phyloP scores from a whole-genome alignment of 2,888 invertebrate species.

The Itoplectis maculator region DNA sequence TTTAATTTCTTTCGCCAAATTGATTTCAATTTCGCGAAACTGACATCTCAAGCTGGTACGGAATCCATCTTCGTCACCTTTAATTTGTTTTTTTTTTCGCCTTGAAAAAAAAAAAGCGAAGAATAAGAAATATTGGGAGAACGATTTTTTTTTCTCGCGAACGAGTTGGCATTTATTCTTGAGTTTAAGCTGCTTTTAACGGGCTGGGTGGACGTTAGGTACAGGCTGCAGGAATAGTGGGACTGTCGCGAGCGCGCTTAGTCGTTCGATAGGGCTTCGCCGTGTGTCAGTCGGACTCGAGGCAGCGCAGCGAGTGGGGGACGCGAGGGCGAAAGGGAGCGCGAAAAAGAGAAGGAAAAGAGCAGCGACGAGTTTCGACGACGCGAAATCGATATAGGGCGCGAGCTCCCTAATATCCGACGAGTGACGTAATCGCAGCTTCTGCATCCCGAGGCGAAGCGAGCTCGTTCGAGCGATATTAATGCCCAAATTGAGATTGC shows the following conservation, averaged over 20 bases:
- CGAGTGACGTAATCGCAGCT: slow-evolving; percentile 64
- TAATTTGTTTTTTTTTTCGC: background rate
- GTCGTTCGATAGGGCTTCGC: slow-evolving; percentile 60
- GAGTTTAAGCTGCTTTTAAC: slow-evolving; percentile 23
- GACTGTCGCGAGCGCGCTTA: slow-evolving; percentile 17
- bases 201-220: background rate
- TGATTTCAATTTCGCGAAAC: no score
- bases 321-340: slow-evolving; percentile 50
- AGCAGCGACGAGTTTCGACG: slow-evolving; percentile 64
- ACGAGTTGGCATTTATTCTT: background rate
- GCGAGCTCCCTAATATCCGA: slow-evolving; percentile 71
- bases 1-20: no score
- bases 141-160: background rate
- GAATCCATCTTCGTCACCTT: no score
- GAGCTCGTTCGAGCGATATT: slow-evolving; percentile 60
- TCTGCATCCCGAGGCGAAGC: slow-evolving; percentile 45
- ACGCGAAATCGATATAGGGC: slow-evolving; percentile 72
- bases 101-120: background rate
- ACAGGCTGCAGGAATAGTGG: background rate
- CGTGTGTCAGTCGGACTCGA: slow-evolving; percentile 22
- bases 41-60: no score
- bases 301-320: slow-evolving; percentile 25
- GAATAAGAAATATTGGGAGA: background rate
- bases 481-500: slow-evolving; percentile 63
- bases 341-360: background rate